These are phyloP conservation scores for Rhinichthys osculus DNA, from an alignment of 2,797 vertebrate species.

Conservation along the genomic window DNA sequence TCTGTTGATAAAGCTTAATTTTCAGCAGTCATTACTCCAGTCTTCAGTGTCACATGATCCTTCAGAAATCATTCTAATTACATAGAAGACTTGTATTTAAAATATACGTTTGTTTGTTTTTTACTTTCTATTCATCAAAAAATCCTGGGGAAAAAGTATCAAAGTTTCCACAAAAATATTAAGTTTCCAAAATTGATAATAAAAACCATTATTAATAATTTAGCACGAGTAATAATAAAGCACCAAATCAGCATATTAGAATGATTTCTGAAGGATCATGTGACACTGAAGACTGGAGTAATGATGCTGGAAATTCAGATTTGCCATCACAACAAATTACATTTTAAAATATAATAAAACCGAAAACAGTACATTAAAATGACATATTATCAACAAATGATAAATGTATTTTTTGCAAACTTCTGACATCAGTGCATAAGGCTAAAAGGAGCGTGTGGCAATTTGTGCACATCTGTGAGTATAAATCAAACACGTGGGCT, in stretches of 20 bases:
- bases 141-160: background rate
- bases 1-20: background rate
- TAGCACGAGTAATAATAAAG: background rate
- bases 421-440: background rate
- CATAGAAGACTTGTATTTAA: background rate
- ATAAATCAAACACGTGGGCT: slow-evolving; percentile 15
- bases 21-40: background rate
- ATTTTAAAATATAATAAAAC: background rate
- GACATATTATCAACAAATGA: too few relatives aligned
- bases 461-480: background rate
- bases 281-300: background rate
- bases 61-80: background rate
- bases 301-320: background rate
- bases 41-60: background rate
- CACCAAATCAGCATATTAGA: background rate
- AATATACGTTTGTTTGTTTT: accelerated
- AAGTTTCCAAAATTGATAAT: background rate
- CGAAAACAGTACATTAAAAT: background rate
- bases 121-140: background rate
- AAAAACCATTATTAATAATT: background rate
- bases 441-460: background rate
- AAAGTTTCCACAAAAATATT: background rate
- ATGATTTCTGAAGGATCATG: background rate
- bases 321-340: background rate
- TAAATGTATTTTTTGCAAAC: background rate